Percentiles rank a stretch among this genome's conserved stretches.
phyloP scores from a whole-genome alignment of 2,113 vertebrate genomes.

The Gavialis gangeticus region DNA sequence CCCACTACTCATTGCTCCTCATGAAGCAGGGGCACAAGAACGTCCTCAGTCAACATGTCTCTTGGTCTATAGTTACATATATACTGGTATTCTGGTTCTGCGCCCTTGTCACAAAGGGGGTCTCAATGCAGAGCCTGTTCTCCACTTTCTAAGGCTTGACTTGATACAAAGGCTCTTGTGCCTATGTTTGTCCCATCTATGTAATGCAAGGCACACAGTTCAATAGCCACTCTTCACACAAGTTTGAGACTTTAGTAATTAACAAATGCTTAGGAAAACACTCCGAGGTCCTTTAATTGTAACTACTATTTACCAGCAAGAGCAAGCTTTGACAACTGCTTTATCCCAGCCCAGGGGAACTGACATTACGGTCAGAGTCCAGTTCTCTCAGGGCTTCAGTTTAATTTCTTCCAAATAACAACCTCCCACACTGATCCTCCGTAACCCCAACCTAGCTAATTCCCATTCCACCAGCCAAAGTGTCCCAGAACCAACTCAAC shows the following conservation, averaged over 20 bases:
- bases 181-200: neutral
- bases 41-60: neutral
- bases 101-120: neutral
- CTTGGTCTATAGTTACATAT: neutral
- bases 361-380: neutral
- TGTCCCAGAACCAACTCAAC: conserved; percentile 42
- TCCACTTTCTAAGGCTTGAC: neutral
- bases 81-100: neutral
- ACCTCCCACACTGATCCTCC: conserved; percentile 22
- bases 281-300: neutral
- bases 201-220: neutral
- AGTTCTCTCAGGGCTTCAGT: conserved; percentile 6
- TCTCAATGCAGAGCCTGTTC: neutral
- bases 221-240: neutral
- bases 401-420: neutral
- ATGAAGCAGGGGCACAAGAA: neutral
- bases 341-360: conserved; percentile 5
- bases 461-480: conserved; percentile 35
- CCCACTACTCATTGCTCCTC: neutral
- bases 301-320: conserved; percentile 30
- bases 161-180: neutral
- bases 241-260: neutral
- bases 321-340: neutral
- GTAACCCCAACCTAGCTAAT: conserved; percentile 17
- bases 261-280: neutral